Evolutionary conservation across 1,140 invertebrate species (phyloP).

Genomic region (Achroia grisella): DNA sequence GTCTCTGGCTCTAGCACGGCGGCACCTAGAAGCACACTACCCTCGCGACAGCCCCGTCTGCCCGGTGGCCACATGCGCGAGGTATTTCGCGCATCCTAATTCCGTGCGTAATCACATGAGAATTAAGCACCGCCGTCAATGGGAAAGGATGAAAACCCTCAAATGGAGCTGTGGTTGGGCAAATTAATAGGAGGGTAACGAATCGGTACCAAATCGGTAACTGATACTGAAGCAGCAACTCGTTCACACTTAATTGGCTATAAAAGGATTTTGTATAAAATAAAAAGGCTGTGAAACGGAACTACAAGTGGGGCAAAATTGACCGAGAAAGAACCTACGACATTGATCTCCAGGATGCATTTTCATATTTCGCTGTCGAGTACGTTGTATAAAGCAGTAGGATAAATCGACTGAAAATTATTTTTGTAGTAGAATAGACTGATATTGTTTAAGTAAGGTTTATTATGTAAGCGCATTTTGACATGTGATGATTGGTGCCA

Average conservation of each 20-base stretch:
- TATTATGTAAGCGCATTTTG: slow-evolving; percentile 60
- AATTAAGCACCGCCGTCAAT: slow-evolving; percentile 84
- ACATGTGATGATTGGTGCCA: slow-evolving; percentile 72
- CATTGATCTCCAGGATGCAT: slow-evolving; percentile 60
- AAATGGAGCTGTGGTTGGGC: slow-evolving; percentile 80
- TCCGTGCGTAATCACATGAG: slow-evolving; percentile 89
- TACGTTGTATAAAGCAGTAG: slow-evolving; percentile 59
- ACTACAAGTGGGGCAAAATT: slow-evolving; percentile 36
- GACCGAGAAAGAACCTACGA: slow-evolving; percentile 24
- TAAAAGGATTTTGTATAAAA: slow-evolving; percentile 15
- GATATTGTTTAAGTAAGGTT: slow-evolving; percentile 65
- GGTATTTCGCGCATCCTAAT: slow-evolving; percentile 86
- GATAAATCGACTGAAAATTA: slow-evolving; percentile 70
- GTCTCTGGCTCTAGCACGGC: slow-evolving; percentile 78
- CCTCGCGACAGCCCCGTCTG: slow-evolving; percentile 86
- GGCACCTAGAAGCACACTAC: slow-evolving; percentile 86
- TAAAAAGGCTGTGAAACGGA: slow-evolving; percentile 57
- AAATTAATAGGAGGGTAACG: slow-evolving; percentile 12
- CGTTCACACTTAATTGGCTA: slow-evolving; percentile 1
- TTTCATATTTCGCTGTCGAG: slow-evolving; percentile 52
- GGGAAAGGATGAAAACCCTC: slow-evolving; percentile 87
- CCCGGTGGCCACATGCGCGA: slow-evolving; percentile 82
- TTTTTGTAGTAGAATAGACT: slow-evolving; percentile 73
- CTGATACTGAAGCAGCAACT: not conserved
- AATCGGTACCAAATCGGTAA: no score